Evolutionary conservation across 2,113 vertebrate genomes (phyloP), one percentile per base, ranked within the genome.

Genomic region (Ariopsis seemanni): DNA sequence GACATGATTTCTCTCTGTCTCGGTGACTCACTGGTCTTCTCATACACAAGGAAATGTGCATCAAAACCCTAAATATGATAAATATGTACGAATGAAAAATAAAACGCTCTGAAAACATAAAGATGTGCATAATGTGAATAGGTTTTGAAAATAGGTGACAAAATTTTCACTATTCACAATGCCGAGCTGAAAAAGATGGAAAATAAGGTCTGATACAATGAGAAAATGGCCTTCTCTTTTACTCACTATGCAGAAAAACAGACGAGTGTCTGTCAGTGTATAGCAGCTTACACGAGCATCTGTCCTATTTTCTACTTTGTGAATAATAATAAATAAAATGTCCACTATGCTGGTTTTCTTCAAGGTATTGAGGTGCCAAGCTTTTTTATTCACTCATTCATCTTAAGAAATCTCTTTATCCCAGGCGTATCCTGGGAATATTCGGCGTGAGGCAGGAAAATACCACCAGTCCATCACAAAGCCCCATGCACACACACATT

Each of bases 101-200:
- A 85, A 87, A 86, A 82, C 18, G 34, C 69, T 86, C n/a, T 84
- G 17, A 77, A 57, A 82, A 88, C 42, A 82, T 55, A 81, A 67
- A 79, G 85, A 53, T 12, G 10, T 7, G 42, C 60, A n/a, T 42
- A 30, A n/a, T 42, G 30, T 48, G 63, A 85, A 30, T 53, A 48
- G 78, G 15, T 22, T 50, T 30, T 57, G 69, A 81, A n/a, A 5
- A 82, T 52, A 17, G 80, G 85, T 50, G 60, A 72, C 20, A 78
- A 72, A 87, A 42, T 42, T 42, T 42, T 42, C 42, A 84, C 86
- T 88, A 83, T 88, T 88, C 86, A 88, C 80, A 83, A 63, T 62
- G 89, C 22, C 87, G 57, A 84, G 34, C n/a, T 65, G 60, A 60
- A 85, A 60, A 15, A 42, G 50, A 42, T 42, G 14, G 65, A 75